These are phyloP conservation scores for Coptodon bakossiorum DNA, from an alignment of 2,113 vertebrate species.

Conservation along the genomic window DNA sequence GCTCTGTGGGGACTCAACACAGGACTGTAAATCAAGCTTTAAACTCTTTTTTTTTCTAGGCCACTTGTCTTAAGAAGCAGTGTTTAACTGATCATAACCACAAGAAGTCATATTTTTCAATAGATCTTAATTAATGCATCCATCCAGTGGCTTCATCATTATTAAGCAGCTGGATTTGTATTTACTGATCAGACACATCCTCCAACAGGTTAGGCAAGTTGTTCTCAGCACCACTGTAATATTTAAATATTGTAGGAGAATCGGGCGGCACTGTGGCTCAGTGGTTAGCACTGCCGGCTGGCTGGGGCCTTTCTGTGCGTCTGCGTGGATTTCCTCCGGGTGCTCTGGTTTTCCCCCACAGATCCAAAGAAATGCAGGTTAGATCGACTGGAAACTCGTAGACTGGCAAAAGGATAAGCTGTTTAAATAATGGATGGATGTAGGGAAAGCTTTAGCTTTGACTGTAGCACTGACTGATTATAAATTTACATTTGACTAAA, in stretches of 20 bases:
- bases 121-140: not conserved
- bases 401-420: not conserved
- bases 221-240: not conserved
- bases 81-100: not conserved
- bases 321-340: not conserved
- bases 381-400: not conserved
- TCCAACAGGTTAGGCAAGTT: not conserved
- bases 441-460: not conserved
- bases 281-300: not conserved
- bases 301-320: not conserved
- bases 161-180: not conserved
- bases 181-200: not conserved
- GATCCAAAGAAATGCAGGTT: not conserved
- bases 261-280: not conserved
- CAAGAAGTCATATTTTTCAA: not conserved
- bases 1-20: not conserved
- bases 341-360: not conserved
- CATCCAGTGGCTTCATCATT: not conserved
- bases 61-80: not conserved
- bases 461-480: not conserved
- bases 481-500: not conserved
- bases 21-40: not conserved
- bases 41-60: not conserved
- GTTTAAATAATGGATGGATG: not conserved
- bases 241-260: not conserved